Evolutionary conservation across 2,797 vertebrate species (phyloP).

Genomic region (Chelon labrosus): DNA sequence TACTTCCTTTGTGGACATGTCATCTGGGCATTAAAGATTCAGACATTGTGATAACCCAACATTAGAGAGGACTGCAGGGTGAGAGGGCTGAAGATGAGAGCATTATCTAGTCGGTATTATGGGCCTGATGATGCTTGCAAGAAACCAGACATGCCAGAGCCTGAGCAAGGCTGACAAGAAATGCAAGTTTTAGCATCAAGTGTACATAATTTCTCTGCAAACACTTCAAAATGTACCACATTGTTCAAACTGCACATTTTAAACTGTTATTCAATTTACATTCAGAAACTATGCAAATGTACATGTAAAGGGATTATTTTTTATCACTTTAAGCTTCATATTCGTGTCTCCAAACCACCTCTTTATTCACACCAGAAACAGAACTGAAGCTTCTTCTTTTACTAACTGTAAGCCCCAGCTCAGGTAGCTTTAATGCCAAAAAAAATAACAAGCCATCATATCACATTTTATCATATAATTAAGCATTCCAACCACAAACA

Average conservation of each 20-base stretch:
- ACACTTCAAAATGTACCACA: neutral
- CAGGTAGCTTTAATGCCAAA: neutral
- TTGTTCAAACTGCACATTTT: conserved; percentile 19
- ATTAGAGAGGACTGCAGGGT: conserved; percentile 37
- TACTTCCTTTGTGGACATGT: conserved; percentile 69
- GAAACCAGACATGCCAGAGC: conserved; percentile 37
- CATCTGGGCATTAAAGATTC: conserved; percentile 72
- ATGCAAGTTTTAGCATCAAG: conserved; percentile 11
- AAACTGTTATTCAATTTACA: conserved; percentile 20
- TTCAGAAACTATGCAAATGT: neutral
- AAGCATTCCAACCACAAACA: conserved; percentile 3
- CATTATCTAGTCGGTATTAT: conserved; percentile 46
- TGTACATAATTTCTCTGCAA: conserved; percentile 11
- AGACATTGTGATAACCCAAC: conserved; percentile 60
- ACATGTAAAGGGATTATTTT: conserved; percentile 12
- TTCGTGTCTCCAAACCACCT: neutral
- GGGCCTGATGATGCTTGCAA: neutral
- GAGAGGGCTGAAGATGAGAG: conserved; percentile 27
- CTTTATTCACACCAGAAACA: neutral
- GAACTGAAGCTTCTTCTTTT: neutral
- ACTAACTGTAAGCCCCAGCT: neutral
- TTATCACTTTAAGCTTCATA: conserved; percentile 3
- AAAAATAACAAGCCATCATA: neutral
- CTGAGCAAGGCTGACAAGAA: conserved; percentile 8
- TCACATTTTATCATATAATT: conserved; percentile 2